These are phyloP conservation scores for Brachionus paranguensis DNA, from an alignment of 1,140 invertebrate genomes.

Conservation along the genomic window DNA sequence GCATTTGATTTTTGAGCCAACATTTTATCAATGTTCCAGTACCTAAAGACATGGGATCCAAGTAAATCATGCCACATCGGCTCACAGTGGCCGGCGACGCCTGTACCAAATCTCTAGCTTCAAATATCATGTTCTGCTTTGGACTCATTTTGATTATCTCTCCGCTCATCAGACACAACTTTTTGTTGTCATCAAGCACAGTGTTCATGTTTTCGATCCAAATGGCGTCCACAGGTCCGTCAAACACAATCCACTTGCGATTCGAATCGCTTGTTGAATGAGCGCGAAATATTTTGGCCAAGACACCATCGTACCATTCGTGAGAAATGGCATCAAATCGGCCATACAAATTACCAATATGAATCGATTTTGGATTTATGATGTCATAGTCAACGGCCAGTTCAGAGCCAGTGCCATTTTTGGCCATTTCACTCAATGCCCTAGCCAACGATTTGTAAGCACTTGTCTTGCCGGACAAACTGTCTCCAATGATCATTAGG, in stretches of 20 bases:
- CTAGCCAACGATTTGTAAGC: conserved; percentile 50
- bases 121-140: conserved; percentile 53
- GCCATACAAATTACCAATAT: conserved; percentile 57
- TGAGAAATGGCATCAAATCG: conserved; percentile 56
- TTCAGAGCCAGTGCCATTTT: conserved; percentile 45
- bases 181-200: conserved; percentile 57
- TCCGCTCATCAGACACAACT: conserved; percentile 57
- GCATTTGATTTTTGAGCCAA: conserved; percentile 53
- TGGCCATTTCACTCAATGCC: conserved; percentile 56
- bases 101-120: conserved; percentile 48
- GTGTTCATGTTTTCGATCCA: conserved; percentile 58
- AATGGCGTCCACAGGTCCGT: conserved; percentile 55
- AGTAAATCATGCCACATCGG: conserved; percentile 55
- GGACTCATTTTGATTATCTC: conserved; percentile 58
- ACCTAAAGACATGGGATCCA: conserved; percentile 55
- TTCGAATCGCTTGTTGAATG: conserved; percentile 53
- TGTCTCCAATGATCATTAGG: conserved; percentile 55
- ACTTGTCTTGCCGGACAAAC: conserved; percentile 52
- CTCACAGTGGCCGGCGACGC: conserved; percentile 55
- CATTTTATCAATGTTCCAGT: conserved; percentile 52
- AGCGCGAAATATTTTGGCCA: conserved; percentile 55
- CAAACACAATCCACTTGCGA: conserved; percentile 59
- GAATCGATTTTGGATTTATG: conserved; percentile 56
- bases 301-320: conserved; percentile 60
- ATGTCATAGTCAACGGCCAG: conserved; percentile 51